Evolutionary conservation across 2,888 invertebrate genomes (phyloP).

Genomic region (Luperina testacea): DNA sequence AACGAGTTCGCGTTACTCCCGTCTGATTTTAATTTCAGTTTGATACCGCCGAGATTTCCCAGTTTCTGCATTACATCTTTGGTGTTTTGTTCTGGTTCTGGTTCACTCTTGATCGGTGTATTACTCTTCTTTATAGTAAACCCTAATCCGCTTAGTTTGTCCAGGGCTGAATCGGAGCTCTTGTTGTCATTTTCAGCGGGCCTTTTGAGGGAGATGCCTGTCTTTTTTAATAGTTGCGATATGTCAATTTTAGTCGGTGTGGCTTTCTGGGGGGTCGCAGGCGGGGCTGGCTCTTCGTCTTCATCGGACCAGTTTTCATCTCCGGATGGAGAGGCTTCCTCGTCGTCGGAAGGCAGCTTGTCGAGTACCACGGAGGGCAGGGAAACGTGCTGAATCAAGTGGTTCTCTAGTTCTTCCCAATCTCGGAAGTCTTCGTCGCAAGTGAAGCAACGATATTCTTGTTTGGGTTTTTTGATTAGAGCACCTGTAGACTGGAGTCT

Average conservation of each 20-base stretch:
- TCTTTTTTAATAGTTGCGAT: constrained; percentile 83
- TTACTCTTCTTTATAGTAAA: constrained; percentile 85
- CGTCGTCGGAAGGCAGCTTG: constrained; percentile 89
- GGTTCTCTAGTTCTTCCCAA: constrained; percentile 86
- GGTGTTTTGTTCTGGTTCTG: constrained; percentile 69
- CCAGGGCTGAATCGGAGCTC: constrained; percentile 79
- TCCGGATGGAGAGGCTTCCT: constrained; percentile 82
- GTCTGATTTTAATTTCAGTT: constrained; percentile 86
- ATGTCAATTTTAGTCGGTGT: constrained; percentile 86
- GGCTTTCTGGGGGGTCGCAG: constrained; percentile 63
- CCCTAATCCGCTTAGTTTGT: constrained; percentile 85
- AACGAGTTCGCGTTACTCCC: constrained; percentile 83
- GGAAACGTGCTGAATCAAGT: constrained; percentile 90
- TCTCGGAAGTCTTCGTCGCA: constrained; percentile 87
- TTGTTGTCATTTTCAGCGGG: constrained; percentile 72
- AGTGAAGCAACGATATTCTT: constrained; percentile 86
- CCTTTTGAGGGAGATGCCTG: constrained; percentile 83
- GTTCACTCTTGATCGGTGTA: constrained; percentile 83
- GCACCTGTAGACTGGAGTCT: constrained; percentile 78
- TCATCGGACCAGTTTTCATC: constrained; percentile 88
- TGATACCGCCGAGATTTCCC: constrained; percentile 85
- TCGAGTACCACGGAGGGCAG: constrained; percentile 88
- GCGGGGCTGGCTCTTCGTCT: constrained; percentile 79
- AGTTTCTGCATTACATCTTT: constrained; percentile 83
- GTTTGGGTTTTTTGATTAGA: constrained; percentile 79